These are phyloP conservation scores for Chiroxiphia lanceolata DNA, from an alignment of 2,797 vertebrate species.

Conservation along the genomic window DNA sequence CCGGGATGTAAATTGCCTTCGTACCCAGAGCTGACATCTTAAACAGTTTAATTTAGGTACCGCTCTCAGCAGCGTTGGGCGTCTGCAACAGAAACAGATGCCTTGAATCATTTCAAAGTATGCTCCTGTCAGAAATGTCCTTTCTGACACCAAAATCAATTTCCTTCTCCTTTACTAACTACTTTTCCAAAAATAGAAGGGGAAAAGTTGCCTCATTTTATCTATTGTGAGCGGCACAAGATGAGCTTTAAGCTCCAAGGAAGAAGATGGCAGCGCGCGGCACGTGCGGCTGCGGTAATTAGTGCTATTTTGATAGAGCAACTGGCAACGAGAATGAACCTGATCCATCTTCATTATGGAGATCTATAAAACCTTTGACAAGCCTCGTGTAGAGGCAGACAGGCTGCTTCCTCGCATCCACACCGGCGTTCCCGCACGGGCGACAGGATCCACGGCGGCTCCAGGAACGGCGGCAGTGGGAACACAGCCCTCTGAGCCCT, in stretches of 20 bases:
- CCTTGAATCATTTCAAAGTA: constrained; percentile 78
- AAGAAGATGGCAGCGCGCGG: constrained; percentile 21
- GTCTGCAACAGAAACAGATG: constrained; percentile 74
- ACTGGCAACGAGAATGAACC: constrained; percentile 12
- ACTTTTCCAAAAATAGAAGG: constrained; percentile 57
- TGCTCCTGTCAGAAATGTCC: constrained; percentile 78
- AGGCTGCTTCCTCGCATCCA: neutral
- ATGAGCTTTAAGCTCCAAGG: constrained; percentile 52
- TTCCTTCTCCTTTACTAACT: constrained; percentile 69
- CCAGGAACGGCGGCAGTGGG: no score
- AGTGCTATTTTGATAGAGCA: constrained; percentile 67
- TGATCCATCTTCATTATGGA: constrained; percentile 21
- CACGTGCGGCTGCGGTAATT: constrained; percentile 76
- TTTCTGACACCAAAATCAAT: constrained; percentile 82
- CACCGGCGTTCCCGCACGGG: rapidly evolving
- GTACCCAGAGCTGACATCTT: constrained; percentile 71
- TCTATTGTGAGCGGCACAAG: constrained; percentile 56
- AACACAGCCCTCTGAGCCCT: rapidly evolving
- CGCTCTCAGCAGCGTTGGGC: constrained; percentile 66
- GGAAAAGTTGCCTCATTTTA: constrained; percentile 51
- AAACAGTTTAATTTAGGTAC: constrained; percentile 77
- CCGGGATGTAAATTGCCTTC: constrained; percentile 67
- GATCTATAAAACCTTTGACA: constrained; percentile 4
- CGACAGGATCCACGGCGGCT: rapidly evolving
- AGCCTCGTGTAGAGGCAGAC: neutral